Percentiles rank a stretch among this genome's conserved stretches.
phyloP scores from a whole-genome alignment of 2,797 vertebrate genomes.

The Choloepus didactylus region DNA sequence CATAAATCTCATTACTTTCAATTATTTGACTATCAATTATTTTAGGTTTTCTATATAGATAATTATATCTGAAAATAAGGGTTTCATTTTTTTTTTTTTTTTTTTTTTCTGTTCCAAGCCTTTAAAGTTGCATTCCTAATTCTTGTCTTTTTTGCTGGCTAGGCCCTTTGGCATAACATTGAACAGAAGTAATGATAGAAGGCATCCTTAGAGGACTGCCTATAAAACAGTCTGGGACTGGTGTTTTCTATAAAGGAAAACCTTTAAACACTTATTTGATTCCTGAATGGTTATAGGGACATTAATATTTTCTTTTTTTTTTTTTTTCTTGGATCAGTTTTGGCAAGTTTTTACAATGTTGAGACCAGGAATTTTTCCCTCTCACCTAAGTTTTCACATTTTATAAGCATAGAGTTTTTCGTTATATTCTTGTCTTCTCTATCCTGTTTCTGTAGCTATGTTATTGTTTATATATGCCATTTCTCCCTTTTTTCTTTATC shows the following conservation, averaged over 20 bases:
- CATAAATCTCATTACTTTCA: constrained; percentile 49
- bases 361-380: background rate
- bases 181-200: background rate
- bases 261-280: constrained; percentile 12
- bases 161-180: background rate
- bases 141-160: background rate
- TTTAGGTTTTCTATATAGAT: constrained; percentile 15
- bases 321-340: background rate
- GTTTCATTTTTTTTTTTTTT: constrained; percentile 30
- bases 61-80: background rate
- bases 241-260: constrained; percentile 61
- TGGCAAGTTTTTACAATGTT: constrained; percentile 26
- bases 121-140: background rate
- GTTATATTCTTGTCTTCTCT: background rate
- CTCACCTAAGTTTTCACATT: constrained; percentile 5
- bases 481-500: background rate
- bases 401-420: background rate
- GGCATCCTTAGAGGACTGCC: background rate
- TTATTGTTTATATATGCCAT: background rate
- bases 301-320: background rate
- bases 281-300: constrained; percentile 37
- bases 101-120: constrained; percentile 27
- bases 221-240: background rate
- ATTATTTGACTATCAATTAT: background rate
- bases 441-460: background rate